Evolutionary conservation across 2,888 invertebrate species (phyloP), one percentile per base, ranked within the genome.

Genomic region (Cryptus armator): DNA sequence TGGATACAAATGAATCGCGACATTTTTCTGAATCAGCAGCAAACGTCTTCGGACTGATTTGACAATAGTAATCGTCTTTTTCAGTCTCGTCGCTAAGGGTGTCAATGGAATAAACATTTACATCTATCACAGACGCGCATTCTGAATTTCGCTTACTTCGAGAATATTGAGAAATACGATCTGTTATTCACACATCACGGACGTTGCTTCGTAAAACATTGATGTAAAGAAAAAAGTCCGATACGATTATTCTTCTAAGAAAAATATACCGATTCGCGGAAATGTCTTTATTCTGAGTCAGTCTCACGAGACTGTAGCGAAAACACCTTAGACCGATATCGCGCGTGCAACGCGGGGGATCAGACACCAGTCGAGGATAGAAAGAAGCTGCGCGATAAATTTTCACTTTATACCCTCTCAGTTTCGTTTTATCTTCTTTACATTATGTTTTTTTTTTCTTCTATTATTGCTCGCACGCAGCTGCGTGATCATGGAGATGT

Each of bases 401-500:
- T 81, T 70, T 51, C 44, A 70, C 29, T 82, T 82, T 77, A 72
- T 77, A 32, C 53, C 68, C 19, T 59, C 29, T 29, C 68, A 46
- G 14, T 71, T 46, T 53, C 56, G 24, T 77, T 64, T 77, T 77
- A 56, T 72, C 48, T 67, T 71, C 66, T 66, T 77, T 67, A 37
- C 56, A 59, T 59, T 46, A 46, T 51, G 16, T 48, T 37, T 51
- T 29, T 48, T 37, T 75, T 68, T 78, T 83, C 86, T 87, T 88
- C 90, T 90, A 88, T 91, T 89, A 90, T 89, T 86, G 88, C 86
- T 83, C 77, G 86, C 56, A 48, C 77, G 86, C 56, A 56, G 51
- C 43, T 51, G 83, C 88, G 88, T 82, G 86, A 86, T 88, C 87
- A 88, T 81, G 84, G 88, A 85, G 81, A 78, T 83, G 85, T 78